phyloP scores from a whole-genome alignment of 2,113 vertebrate species.

The Heterocephalus glaber region DNA sequence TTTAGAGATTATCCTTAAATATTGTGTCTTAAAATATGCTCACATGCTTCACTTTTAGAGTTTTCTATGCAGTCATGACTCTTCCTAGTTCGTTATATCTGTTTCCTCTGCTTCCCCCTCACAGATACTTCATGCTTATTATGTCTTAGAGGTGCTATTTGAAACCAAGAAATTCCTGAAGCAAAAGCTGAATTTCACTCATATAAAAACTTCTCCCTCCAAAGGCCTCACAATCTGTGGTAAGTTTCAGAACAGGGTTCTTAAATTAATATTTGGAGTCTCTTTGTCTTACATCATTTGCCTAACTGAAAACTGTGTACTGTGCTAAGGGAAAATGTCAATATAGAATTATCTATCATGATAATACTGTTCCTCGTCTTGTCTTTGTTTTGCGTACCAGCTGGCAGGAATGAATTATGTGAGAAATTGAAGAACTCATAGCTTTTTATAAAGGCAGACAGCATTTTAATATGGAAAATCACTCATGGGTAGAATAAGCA shows the following conservation, averaged over 20 bases:
- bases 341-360: conserved; percentile 77
- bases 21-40: conserved; percentile 2
- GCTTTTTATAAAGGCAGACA: conserved; percentile 76
- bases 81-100: conserved; percentile 31
- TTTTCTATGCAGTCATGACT: conserved; percentile 8
- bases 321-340: conserved; percentile 64
- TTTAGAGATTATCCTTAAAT: conserved; percentile 54
- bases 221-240: conserved; percentile 94
- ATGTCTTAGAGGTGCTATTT: conserved; percentile 92
- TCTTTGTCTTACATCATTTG: conserved; percentile 68
- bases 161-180: conserved; percentile 93
- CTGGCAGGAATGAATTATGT: conserved; percentile 82
- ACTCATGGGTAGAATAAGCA: conserved; percentile 74
- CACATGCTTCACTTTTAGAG: background rate
- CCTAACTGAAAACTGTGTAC: conserved; percentile 51
- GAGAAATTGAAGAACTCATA: conserved; percentile 78
- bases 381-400: conserved; percentile 81
- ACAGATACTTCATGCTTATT: conserved; percentile 93
- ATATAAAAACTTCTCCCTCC: conserved; percentile 90
- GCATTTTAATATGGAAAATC: conserved; percentile 80
- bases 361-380: conserved; percentile 78
- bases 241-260: conserved; percentile 80
- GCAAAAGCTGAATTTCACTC: conserved; percentile 93
- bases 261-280: conserved; percentile 69
- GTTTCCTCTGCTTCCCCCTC: conserved; percentile 42